Conservation (phyloP, 2,113 vertebrate genomes). For the Anolis sagrei region DNA sequence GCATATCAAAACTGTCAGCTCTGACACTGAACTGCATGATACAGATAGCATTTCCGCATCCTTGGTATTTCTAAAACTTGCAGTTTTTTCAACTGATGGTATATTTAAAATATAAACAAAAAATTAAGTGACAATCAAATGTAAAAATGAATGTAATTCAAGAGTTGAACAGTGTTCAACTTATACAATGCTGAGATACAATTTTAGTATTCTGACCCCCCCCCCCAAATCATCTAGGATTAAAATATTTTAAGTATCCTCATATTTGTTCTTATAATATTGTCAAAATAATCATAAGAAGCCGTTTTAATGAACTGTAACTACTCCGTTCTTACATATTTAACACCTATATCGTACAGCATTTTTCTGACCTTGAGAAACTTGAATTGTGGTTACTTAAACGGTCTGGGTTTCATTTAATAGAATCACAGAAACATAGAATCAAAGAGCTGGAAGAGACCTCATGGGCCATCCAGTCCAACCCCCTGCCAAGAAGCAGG, state of each 20-base stretch:
- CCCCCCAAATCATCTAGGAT: not conserved
- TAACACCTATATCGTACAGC: not conserved
- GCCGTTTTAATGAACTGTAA: not conserved
- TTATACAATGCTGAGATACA: not conserved
- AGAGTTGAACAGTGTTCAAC: not conserved
- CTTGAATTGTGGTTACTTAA: not conserved
- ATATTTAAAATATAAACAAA: too few species aligned
- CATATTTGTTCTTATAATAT: not conserved
- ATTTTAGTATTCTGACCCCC: not conserved
- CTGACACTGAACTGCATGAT: too few species aligned
- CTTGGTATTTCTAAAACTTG: too few species aligned
- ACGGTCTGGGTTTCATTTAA: not conserved
- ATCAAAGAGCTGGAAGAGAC: too few species aligned
- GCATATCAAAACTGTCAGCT: too few species aligned
- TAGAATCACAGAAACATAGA: too few species aligned
- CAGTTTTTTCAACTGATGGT: too few species aligned
- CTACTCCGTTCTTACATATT: not conserved
- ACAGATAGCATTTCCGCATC: too few species aligned
- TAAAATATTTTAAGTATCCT: not conserved
- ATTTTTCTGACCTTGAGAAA: not conserved
- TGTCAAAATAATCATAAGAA: not conserved
- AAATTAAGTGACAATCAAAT: too few species aligned
- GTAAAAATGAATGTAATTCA: not conserved
- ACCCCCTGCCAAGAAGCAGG: too few species aligned
- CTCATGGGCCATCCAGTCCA: too few species aligned